Base-by-base conservation (phyloP, 53 echinoderm and acorn worm genomes). In the Crossaster papposus region DNA sequence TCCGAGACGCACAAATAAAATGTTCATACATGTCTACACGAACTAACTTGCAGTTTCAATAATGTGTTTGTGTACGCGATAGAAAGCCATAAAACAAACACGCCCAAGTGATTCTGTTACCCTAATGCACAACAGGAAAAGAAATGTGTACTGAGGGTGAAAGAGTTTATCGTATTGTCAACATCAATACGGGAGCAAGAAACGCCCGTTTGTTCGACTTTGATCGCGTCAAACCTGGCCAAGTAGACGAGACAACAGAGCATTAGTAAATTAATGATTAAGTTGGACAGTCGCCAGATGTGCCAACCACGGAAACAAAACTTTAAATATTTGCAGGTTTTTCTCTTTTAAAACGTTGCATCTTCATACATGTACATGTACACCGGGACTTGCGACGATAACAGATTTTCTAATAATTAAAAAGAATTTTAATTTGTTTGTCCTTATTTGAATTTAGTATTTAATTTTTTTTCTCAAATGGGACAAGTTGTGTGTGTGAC, bases 51-150 rank as follows among this genome's bases (percentile, higher is more conserved):
- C 58, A 58, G 15, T 18, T 58, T 58, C 58, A 58, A 68, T 68
- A 28, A 68, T 68, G 68, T 18, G 68, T 68, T 23, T 68, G 68
- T 68, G n/a, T 68, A 28, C 68, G n/a, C n/a, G n/a, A n/a, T n/a
- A 6, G 28, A 68, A 26, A 3, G 10, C 28, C 20, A 68, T 23
- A 68, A 11, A 14, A n/a, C 28, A 6, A 68, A 58, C 12, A 58
- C 58, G 58, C 58, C 58, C 58, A 58, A 58, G 2, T 2, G 58
- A 14, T 58, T 18, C 7, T 10, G 53, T 52, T 58, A 4, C 22
- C 58, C 58, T 17, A 18, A 68, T 26, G n/a, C 24, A 26, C 68
- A 24, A 68, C 4, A 26, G 20, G 68, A 23, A 23, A 28, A 68
- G 3, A 10, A 10, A 11, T 18, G 20, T 64, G 11, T 9, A 15